These are phyloP conservation scores for Phaethornis superciliosus DNA, from an alignment of 2,113 vertebrate species.

Conservation along the genomic window DNA sequence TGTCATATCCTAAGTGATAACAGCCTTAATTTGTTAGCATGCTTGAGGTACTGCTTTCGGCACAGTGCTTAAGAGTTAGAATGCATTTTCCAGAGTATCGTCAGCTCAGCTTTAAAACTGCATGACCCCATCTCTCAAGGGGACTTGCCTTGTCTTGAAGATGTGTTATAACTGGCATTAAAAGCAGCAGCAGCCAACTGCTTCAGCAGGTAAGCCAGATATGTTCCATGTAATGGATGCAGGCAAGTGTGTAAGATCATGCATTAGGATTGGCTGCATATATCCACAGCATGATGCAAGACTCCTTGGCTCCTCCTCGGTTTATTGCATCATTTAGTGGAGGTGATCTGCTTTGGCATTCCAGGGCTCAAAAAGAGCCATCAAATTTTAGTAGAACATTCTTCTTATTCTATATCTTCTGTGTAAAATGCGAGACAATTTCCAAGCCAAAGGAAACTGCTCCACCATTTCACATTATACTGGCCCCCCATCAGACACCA, in stretches of 20 bases:
- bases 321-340: slow-evolving; percentile 18
- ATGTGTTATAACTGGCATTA: not conserved
- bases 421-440: not conserved
- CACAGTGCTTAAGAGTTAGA: not conserved
- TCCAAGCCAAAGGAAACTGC: not conserved
- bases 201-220: not conserved
- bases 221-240: not conserved
- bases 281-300: not conserved
- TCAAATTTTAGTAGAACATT: not conserved
- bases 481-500: not conserved
- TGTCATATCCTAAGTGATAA: not conserved
- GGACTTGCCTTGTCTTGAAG: not conserved
- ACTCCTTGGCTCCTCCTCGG: not conserved
- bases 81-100: not conserved
- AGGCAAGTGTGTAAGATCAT: not conserved
- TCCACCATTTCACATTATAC: not conserved
- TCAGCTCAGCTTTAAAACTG: not conserved
- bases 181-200: not conserved
- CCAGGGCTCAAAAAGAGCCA: not conserved
- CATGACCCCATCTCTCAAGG: not conserved
- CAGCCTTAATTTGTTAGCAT: not conserved
- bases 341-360: not conserved
- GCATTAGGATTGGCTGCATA: not conserved
- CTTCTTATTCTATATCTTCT: not conserved
- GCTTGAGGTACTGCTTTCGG: not conserved